These are phyloP conservation scores for Drosophila atripex DNA, from an alignment of 2,888 invertebrate genomes.

Conservation along the genomic window DNA sequence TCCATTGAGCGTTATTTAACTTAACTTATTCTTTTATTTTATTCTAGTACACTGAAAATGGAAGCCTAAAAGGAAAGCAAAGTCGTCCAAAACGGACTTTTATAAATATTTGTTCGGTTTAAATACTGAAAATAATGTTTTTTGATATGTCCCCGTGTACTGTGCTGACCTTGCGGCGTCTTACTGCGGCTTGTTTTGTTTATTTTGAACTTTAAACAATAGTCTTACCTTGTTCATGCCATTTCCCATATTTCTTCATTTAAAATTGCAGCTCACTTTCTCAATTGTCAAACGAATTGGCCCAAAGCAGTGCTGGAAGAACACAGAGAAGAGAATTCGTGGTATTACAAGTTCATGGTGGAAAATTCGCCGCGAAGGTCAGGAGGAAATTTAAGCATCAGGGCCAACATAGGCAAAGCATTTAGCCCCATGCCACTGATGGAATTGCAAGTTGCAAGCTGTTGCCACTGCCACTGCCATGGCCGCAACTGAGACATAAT, in stretches of 20 bases:
- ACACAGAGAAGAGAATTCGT: conserved; percentile 29
- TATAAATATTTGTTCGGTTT: neutral
- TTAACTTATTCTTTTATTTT: too few relatives aligned
- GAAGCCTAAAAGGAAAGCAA: neutral
- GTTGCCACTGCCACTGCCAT: conserved; percentile 43
- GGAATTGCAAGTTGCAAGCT: conserved; percentile 60
- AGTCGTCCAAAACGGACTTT: neutral
- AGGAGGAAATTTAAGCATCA: conserved; percentile 15
- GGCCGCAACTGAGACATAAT: conserved; percentile 55
- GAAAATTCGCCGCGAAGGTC: conserved; percentile 22
- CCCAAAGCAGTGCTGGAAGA: conserved; percentile 40
- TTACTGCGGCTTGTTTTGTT: conserved; percentile 3
- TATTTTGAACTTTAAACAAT: conserved; percentile 7
- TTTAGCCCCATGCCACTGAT: conserved; percentile 34
- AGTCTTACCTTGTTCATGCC: conserved; percentile 94
- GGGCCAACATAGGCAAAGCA: conserved; percentile 18
- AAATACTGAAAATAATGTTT: neutral
- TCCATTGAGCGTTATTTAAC: too few relatives aligned
- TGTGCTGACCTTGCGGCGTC: conserved; percentile 22
- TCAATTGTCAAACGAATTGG: conserved; percentile 58
- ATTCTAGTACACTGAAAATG: too few relatives aligned
- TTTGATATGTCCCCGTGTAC: conserved; percentile 4
- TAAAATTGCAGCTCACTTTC: conserved; percentile 67
- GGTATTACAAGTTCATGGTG: conserved; percentile 54
- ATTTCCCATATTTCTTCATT: conserved; percentile 89